Percentiles rank a stretch among this genome's conserved stretches.
These are phyloP conservation scores for Zosterops japonicus DNA, from an alignment of 2,113 vertebrate species.

Conservation along the genomic window DNA sequence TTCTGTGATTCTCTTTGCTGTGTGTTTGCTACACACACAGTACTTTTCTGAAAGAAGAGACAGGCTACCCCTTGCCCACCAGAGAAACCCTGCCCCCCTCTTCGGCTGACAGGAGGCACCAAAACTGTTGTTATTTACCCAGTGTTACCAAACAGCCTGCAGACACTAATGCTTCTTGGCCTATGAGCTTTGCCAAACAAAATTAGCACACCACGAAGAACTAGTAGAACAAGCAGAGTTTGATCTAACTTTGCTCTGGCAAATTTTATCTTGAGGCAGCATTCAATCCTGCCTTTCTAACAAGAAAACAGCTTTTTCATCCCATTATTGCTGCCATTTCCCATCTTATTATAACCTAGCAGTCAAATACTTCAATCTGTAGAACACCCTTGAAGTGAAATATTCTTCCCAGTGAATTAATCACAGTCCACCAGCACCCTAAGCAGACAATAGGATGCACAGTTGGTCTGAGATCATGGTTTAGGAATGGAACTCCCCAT, in stretches of 20 bases:
- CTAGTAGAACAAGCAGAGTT: not conserved
- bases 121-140: not conserved
- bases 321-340: not conserved
- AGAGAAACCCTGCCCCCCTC: not conserved
- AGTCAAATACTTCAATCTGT: not conserved
- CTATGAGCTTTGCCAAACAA: not conserved
- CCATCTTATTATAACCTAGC: not conserved
- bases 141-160: accelerated
- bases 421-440: not conserved
- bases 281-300: not conserved
- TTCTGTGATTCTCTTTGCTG: not conserved
- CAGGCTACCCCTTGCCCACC: accelerated
- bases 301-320: not conserved
- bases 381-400: not conserved
- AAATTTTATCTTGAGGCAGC: not conserved
- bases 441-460: not conserved
- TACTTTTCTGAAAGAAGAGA: not conserved
- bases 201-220: not conserved
- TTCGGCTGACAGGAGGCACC: not conserved
- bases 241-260: not conserved
- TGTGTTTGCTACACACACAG: not conserved
- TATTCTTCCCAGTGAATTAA: not conserved
- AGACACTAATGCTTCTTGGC: not conserved
- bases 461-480: not conserved
- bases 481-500: not conserved